These are phyloP conservation scores for Synanthedon tipuliformis DNA, from an alignment of 2,888 invertebrate species.

Conservation along the genomic window DNA sequence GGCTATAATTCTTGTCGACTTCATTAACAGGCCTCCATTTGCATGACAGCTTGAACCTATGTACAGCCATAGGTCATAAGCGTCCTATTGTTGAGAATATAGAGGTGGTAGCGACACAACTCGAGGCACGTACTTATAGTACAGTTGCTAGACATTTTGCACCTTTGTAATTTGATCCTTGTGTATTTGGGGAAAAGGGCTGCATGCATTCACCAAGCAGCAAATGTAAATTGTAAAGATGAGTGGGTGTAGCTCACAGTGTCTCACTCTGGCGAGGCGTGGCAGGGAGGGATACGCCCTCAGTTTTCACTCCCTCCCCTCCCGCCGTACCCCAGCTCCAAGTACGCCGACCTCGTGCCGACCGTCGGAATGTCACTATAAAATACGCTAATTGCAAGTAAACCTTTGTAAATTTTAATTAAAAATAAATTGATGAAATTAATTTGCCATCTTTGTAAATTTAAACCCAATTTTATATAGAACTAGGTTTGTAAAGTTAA, in stretches of 20 bases:
- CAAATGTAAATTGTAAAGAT: conserved; percentile 24
- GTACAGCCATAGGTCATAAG: conserved; percentile 37
- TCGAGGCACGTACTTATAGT: background rate
- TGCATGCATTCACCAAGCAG: conserved; percentile 7
- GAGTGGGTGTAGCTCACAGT: conserved; percentile 49
- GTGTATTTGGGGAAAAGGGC: conserved; percentile 14
- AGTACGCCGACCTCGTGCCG: background rate
- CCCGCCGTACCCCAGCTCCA: conserved; percentile 8
- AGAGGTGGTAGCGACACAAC: conserved; percentile 12
- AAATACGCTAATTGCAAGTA: no score
- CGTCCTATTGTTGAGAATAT: conserved; percentile 28
- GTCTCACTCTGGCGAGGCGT: conserved; percentile 57
- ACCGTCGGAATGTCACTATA: background rate
- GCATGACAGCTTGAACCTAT: conserved; percentile 54
- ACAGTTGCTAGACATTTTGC: conserved; percentile 3
- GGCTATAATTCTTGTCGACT: conserved; percentile 66
- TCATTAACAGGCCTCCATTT: conserved; percentile 70
- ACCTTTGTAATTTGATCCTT: conserved; percentile 24
- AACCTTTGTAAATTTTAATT: no score
- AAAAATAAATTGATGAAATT: no score
- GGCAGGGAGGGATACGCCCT: conserved; percentile 43
- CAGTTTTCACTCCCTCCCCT: conserved; percentile 5
- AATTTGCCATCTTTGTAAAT: no score
- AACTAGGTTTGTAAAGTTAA: no score
- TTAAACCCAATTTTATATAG: no score